Conservation (phyloP, 2,797 vertebrate species). For the Micrastur ruficollis region DNA sequence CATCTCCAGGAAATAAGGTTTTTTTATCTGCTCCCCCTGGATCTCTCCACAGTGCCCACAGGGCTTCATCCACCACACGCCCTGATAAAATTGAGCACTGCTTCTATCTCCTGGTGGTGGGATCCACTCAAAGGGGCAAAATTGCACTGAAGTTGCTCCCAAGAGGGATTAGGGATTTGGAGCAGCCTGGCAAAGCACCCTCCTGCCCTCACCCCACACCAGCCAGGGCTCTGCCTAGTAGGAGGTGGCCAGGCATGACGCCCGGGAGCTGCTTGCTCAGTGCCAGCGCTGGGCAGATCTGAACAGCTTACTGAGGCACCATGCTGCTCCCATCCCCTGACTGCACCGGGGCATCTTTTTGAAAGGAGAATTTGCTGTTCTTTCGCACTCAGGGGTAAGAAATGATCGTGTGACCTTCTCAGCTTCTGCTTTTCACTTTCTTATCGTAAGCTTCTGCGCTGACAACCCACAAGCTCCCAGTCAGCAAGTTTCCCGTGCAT, state of each 20-base stretch:
- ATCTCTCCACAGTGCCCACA: not conserved
- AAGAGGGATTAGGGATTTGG: not conserved
- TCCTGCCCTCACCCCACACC: not conserved
- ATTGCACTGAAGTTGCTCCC: not conserved
- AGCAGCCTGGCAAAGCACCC: not conserved
- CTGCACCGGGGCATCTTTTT: rapidly evolving
- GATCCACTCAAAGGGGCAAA: not conserved
- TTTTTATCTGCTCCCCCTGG: not conserved
- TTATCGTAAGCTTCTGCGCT: rapidly evolving
- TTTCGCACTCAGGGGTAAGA: not conserved
- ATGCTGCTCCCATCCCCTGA: not conserved
- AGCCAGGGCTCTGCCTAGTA: not conserved
- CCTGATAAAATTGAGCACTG: not conserved
- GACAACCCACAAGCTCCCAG: not conserved
- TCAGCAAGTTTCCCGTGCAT: not conserved
- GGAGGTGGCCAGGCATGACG: not conserved
- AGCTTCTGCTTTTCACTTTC: not conserved
- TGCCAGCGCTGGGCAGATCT: not conserved
- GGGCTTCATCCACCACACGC: not conserved
- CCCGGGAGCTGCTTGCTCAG: not conserved
- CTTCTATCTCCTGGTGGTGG: not conserved
- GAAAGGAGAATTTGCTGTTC: not conserved
- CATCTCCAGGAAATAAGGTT: not conserved
- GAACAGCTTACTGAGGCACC: not conserved
- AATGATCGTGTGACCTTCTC: not conserved